Conservation (phyloP, 2,888 invertebrate species). For the Mongoloraphidia duomilia region DNA sequence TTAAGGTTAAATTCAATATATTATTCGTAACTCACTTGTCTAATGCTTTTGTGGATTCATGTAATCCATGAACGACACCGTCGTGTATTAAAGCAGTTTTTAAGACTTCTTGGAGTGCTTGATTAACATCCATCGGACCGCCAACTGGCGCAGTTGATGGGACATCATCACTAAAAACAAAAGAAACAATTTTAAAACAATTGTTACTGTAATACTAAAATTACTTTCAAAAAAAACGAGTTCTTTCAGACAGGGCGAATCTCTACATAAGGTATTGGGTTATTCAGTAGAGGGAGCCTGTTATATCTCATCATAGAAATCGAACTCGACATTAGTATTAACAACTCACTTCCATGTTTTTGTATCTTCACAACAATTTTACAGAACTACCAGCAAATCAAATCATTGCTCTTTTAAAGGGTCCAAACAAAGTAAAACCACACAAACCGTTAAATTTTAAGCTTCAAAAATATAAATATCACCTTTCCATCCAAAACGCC, state of each 20-base stretch:
- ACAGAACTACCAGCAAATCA: too few relatives aligned
- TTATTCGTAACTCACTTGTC: constrained; percentile 63
- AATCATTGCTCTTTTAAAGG: too few relatives aligned
- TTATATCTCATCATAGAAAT: constrained; percentile 20
- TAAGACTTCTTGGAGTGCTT: constrained; percentile 90
- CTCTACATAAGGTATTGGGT: too few relatives aligned
- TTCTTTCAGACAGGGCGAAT: too few relatives aligned
- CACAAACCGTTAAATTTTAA: background rate
- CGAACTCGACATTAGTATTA: background rate
- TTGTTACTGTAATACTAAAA: too few relatives aligned
- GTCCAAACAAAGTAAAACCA: too few relatives aligned
- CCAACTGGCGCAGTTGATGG: constrained; percentile 50
- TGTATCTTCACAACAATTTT: too few relatives aligned
- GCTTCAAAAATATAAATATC: background rate
- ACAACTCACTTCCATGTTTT: too few relatives aligned
- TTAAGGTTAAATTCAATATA: background rate
- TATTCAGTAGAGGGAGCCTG: constrained; percentile 28
- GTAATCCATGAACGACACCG: constrained; percentile 91
- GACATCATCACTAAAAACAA: constrained; percentile 38
- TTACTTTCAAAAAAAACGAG: too few relatives aligned
- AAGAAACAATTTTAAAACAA: too few relatives aligned
- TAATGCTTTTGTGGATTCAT: constrained; percentile 92
- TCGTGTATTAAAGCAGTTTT: constrained; percentile 92
- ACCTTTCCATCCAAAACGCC: too few relatives aligned
- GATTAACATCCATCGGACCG: constrained; percentile 87